Percentiles rank a stretch among this genome's conserved stretches.
Evolutionary conservation across 2,797 vertebrate genomes (phyloP).

Genomic region (Peromyscus melanophrys): DNA sequence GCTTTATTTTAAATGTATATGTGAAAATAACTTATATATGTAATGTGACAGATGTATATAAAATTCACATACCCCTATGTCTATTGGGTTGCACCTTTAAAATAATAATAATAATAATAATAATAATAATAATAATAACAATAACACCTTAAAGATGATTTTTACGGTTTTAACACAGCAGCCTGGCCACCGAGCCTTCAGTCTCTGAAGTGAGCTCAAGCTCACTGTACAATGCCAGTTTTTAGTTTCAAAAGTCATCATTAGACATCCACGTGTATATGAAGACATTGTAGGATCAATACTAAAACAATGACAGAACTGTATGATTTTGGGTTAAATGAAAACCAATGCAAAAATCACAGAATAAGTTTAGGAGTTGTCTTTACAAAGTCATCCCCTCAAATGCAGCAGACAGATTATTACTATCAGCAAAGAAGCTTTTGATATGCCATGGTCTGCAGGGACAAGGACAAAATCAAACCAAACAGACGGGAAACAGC

Average conservation of each 20-base stretch:
- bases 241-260: neutral
- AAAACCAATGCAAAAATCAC: neutral
- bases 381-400: constrained; percentile 64
- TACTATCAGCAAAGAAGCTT: constrained; percentile 74
- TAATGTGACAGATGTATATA: neutral
- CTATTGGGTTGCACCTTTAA: constrained; percentile 12
- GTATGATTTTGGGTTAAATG: constrained; percentile 23
- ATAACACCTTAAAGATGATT: neutral
- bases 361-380: constrained; percentile 15
- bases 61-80: neutral
- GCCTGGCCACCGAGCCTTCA: neutral
- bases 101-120: neutral
- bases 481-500: constrained; percentile 53
- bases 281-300: neutral
- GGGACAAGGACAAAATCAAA: neutral
- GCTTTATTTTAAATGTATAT: constrained; percentile 2
- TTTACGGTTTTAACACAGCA: constrained; percentile 32
- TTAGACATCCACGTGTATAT: neutral
- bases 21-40: neutral
- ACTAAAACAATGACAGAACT: neutral
- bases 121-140: neutral
- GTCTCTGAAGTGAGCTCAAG: neutral
- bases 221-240: neutral
- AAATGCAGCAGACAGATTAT: constrained; percentile 62
- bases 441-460: constrained; percentile 77